Evolutionary conservation across 2,888 invertebrate genomes (phyloP).

Genomic region (Andrena fulva): DNA sequence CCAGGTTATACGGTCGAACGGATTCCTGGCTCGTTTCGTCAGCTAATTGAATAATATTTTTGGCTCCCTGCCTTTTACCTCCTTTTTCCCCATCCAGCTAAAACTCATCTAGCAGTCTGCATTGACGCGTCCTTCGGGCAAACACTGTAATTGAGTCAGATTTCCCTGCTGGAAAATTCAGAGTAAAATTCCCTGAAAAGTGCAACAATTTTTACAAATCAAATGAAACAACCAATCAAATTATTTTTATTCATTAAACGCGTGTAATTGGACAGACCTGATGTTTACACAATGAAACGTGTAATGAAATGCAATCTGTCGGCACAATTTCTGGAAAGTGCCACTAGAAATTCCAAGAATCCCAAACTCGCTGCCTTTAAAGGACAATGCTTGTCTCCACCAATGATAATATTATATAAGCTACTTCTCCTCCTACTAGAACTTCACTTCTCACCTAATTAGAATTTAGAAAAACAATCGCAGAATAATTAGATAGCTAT

Average conservation of each 20-base stretch:
- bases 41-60: conserved; percentile 76
- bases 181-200: background rate
- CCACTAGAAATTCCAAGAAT: conserved; percentile 4
- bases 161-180: background rate
- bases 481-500: too few species aligned
- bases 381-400: background rate
- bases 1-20: conserved; percentile 50
- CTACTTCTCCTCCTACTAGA: background rate
- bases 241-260: background rate
- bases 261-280: background rate
- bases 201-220: background rate
- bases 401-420: background rate
- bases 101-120: conserved; percentile 1
- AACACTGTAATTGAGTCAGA: conserved; percentile 8
- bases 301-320: background rate
- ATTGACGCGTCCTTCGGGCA: conserved; percentile 30
- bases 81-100: conserved; percentile 8
- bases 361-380: background rate
- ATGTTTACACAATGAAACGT: background rate
- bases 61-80: conserved; percentile 26
- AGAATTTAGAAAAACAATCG: background rate
- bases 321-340: background rate
- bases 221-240: background rate
- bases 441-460: background rate
- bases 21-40: conserved; percentile 69